Base-by-base conservation (phyloP, 2,113 vertebrate genomes). In the Recurvirostra avosetta region DNA sequence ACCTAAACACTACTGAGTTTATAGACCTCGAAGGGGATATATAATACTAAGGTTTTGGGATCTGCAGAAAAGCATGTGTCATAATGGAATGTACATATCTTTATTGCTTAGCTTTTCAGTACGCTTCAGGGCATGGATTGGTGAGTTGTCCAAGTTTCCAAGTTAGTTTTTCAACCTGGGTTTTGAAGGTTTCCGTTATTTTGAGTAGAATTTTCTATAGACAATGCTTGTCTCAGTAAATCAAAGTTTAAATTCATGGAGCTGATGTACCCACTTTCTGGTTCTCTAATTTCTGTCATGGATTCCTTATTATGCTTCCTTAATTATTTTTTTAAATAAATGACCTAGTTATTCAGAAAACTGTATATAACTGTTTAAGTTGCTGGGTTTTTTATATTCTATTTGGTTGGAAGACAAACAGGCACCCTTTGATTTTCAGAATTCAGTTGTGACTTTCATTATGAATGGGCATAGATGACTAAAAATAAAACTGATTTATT, bases 331-430 rank as follows among this genome's bases (percentile, higher is more conserved):
- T 50, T 67, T 81, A 68, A 68, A 58, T 68, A 47, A 30, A 49
- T 62, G 12, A 58, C 8, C 4, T 45, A 22, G 10, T 52, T 92
- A 29, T 29, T 78, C 15, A 34, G 29, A 90, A 71, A 62, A 41
- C 15, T 32, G 1, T 45, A 2, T 49, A 1, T 38, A 34, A 25
- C 15, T 89, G 5, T n/a, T 47, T 38, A 36, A 65, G 40, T 55
- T 0, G 0, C 22, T 50, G 8, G 6, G 0, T 5, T 85, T 67
- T 83, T 32, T 23, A 5, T 63, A 23, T 6, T 63, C 6, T 45
- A 0, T 70, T 65, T 38, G 18, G 9, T 5, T 83, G 32, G 32
- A 85, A 52, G 12, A 38, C n/a, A 74, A 41, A 85, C 74, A 6
- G 47, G 2, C 21, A 53, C 29, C 2, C 6, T 86, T 53, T 81